phyloP scores from a whole-genome alignment of 2,888 invertebrate genomes.

The Drosophila nr. perissopoda region DNA sequence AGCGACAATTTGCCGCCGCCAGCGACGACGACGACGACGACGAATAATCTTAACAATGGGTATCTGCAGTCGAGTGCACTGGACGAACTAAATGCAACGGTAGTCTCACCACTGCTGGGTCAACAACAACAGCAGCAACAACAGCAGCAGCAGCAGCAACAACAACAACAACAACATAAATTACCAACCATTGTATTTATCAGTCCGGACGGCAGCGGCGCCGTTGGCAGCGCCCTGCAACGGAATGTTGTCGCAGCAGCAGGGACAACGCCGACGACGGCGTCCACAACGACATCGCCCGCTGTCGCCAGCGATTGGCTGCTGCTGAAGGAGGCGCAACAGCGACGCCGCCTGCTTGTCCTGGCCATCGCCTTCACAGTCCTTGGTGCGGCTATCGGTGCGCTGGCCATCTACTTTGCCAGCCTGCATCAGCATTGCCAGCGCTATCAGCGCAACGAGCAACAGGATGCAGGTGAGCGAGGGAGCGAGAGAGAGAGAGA shows the following conservation, averaged over 20 bases:
- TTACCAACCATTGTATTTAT: constrained; percentile 84
- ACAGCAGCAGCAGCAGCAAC: constrained; percentile 15
- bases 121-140: constrained; percentile 38
- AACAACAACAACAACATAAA: constrained; percentile 59
- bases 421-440: constrained; percentile 71
- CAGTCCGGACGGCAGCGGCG: constrained; percentile 69
- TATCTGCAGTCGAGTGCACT: constrained; percentile 75
- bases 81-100: constrained; percentile 67
- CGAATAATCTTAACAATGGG: constrained; percentile 83
- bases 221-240: constrained; percentile 67
- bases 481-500: background rate
- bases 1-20: constrained; percentile 48
- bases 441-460: constrained; percentile 41
- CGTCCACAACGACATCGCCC: constrained; percentile 12
- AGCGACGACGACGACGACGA: constrained; percentile 8
- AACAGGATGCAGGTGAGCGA: constrained; percentile 56
- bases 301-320: constrained; percentile 74
- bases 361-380: constrained; percentile 84
- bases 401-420: constrained; percentile 84
- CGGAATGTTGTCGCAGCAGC: constrained; percentile 42
- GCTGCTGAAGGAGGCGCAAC: constrained; percentile 89
- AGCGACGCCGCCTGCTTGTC: constrained; percentile 86
- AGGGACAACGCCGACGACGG: constrained; percentile 13
- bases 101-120: constrained; percentile 72
- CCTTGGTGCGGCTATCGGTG: constrained; percentile 84